These are phyloP conservation scores for Prionailurus viverrinus DNA, from an alignment of 2,113 vertebrate species.

Conservation along the genomic window DNA sequence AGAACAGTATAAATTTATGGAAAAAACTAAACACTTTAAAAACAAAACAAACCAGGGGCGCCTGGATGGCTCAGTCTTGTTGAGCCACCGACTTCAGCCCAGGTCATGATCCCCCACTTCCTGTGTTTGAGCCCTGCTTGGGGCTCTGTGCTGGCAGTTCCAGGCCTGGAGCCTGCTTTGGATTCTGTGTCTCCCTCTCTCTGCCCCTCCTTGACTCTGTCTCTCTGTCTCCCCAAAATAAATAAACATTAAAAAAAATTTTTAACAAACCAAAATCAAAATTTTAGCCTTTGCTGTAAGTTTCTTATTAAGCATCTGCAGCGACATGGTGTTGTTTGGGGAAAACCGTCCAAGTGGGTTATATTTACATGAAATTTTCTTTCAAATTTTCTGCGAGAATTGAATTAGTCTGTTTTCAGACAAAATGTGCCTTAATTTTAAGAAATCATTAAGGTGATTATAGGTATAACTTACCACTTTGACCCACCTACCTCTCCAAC, in stretches of 20 bases:
- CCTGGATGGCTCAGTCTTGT: too few relatives aligned
- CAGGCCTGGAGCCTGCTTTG: too few relatives aligned
- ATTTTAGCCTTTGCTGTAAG: background rate
- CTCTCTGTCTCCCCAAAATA: too few relatives aligned
- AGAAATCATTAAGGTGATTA: background rate
- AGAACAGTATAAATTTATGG: background rate
- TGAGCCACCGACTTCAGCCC: too few relatives aligned
- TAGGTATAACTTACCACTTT: background rate
- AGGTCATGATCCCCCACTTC: too few relatives aligned
- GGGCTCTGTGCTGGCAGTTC: too few relatives aligned
- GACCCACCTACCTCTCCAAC: background rate
- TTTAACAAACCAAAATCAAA: background rate
- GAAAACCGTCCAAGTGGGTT: background rate
- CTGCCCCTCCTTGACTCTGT: too few relatives aligned
- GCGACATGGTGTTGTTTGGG: background rate
- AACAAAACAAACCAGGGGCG: background rate
- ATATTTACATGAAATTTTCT: background rate
- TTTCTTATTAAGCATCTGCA: background rate
- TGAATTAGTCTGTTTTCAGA: background rate
- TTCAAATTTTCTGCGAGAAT: background rate
- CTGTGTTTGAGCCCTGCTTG: too few relatives aligned
- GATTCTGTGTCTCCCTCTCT: too few relatives aligned
- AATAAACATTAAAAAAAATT: too few relatives aligned
- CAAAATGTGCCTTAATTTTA: background rate
- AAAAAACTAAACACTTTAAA: background rate